These are phyloP conservation scores for Romanomermis culicivorax DNA, from an alignment of 2,888 invertebrate genomes.

Conservation along the genomic window DNA sequence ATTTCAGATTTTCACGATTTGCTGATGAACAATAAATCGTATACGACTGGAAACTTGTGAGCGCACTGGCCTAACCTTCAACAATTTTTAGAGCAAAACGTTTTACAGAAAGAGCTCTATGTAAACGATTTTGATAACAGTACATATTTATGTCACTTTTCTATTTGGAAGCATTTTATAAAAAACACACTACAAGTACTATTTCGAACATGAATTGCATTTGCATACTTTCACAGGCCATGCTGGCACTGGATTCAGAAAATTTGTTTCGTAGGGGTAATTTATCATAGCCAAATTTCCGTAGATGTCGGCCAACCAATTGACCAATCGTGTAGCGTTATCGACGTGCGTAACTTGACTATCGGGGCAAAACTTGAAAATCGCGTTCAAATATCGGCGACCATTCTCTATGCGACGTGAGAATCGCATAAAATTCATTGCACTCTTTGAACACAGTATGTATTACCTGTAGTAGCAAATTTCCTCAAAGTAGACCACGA, in stretches of 20 bases:
- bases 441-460: neutral
- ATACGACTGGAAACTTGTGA: too few species aligned
- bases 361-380: constrained; percentile 49
- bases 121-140: too few species aligned
- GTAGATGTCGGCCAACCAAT: constrained; percentile 51
- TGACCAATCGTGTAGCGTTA: constrained; percentile 41
- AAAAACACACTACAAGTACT: too few species aligned
- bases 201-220: too few species aligned
- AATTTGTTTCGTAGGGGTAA: constrained; percentile 70
- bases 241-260: constrained; percentile 52
- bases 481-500: constrained; percentile 52
- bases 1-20: too few species aligned
- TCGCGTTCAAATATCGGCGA: constrained; percentile 43
- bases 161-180: too few species aligned
- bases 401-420: constrained; percentile 42
- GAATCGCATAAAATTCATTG: neutral
- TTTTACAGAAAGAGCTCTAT: too few species aligned
- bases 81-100: too few species aligned
- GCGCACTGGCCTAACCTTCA: too few species aligned
- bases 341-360: constrained; percentile 32
- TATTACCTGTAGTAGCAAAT: constrained; percentile 24
- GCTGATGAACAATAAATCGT: too few species aligned
- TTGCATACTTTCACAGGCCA: constrained; percentile 55
- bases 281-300: constrained; percentile 73
- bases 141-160: too few species aligned